A percentile compares a stretch with the other conserved stretches of the same genome.
phyloP scores from a whole-genome alignment of 2,888 invertebrate species.

The Mythimna impura region DNA sequence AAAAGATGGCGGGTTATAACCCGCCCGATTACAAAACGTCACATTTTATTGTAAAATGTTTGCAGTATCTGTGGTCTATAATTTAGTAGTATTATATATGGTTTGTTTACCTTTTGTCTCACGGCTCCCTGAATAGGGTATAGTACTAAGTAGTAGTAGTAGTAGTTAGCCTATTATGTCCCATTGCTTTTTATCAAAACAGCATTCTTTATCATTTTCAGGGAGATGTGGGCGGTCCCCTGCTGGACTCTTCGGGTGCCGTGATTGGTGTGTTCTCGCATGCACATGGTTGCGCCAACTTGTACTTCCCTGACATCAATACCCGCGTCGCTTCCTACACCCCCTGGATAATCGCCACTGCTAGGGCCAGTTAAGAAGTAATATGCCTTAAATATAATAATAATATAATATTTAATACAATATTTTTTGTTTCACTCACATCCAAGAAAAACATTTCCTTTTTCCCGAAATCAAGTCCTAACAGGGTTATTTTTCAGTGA shows the following conservation, averaged over 20 bases:
- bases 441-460: no score
- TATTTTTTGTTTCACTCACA: not conserved
- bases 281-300: constrained; percentile 74
- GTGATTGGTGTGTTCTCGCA: constrained; percentile 82
- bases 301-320: constrained; percentile 79
- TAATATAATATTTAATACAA: not conserved
- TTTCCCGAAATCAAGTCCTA: no score
- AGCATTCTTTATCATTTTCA: constrained; percentile 56
- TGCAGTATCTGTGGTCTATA: no score
- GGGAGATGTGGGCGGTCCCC: constrained; percentile 83
- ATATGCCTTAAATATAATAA: not conserved
- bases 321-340: constrained; percentile 75
- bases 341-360: constrained; percentile 74
- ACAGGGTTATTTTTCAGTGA: no score
- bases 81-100: no score
- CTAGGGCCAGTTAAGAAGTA: constrained; percentile 16
- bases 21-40: no score
- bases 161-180: no score
- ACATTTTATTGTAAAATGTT: no score
- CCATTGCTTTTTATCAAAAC: not conserved
- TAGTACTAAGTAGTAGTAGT: no score
- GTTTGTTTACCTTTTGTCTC: no score
- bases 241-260: constrained; percentile 71
- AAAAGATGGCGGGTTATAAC: no score
- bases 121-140: no score